Conservation (phyloP, 2,888 invertebrate genomes). For the Macaria notata region DNA sequence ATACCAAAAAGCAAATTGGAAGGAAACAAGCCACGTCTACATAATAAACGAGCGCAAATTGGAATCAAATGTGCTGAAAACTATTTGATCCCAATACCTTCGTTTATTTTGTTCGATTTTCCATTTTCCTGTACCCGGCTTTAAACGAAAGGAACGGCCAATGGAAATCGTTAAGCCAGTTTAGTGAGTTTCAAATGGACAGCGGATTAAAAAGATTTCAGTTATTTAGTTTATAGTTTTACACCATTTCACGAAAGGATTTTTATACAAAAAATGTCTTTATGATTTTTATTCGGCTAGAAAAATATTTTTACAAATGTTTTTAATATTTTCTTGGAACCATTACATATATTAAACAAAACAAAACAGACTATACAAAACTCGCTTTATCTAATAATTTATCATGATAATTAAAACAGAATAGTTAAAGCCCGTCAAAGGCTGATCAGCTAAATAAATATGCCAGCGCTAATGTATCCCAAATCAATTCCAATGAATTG, state of each 20-base stretch:
- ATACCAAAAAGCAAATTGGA: too few species aligned
- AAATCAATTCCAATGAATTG: constrained; percentile 16
- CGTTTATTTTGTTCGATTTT: constrained; percentile 7
- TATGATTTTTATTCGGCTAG: too few species aligned
- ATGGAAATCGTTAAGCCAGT: constrained; percentile 24
- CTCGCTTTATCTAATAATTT: not conserved
- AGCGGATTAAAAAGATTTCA: constrained; percentile 17
- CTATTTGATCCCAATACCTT: not conserved
- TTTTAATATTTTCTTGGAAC: too few species aligned
- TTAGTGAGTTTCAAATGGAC: constrained; percentile 20
- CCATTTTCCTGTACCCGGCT: constrained; percentile 7
- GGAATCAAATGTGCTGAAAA: too few species aligned
- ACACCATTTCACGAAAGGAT: constrained; percentile 1
- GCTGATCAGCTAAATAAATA: constrained; percentile 9
- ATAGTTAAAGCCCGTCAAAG: constrained; percentile 1
- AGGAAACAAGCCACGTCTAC: too few species aligned
- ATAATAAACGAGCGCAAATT: too few species aligned
- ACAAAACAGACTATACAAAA: too few species aligned
- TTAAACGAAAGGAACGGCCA: constrained; percentile 4
- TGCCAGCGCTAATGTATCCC: constrained; percentile 6
- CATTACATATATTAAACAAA: too few species aligned
- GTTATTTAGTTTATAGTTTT: constrained; percentile 15
- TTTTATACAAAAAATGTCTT: constrained; percentile 1
- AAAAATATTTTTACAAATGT: too few species aligned
- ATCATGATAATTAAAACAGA: not conserved